Percentiles rank a stretch among this genome's conserved stretches.
Evolutionary conservation across 2,888 invertebrate genomes (phyloP).

Genomic region (Ceraclea dissimilis): DNA sequence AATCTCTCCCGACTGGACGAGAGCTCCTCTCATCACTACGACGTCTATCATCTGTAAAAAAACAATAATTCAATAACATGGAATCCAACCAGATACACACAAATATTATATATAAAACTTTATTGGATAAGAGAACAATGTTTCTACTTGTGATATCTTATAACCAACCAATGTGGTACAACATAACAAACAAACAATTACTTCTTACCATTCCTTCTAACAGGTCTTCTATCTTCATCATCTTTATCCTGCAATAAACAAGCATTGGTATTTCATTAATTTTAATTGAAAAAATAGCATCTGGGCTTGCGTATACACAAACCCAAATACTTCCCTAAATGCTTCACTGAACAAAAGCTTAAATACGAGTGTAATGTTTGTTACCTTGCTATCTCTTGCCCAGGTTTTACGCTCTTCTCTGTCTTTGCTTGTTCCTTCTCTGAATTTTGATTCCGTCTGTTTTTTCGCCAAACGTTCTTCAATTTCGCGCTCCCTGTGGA

Average conservation of each 20-base stretch:
- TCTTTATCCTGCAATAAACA: conserved; percentile 17
- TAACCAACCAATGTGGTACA: too few species aligned
- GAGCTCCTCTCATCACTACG: conserved; percentile 19
- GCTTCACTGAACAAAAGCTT: too few species aligned
- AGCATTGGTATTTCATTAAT: too few species aligned
- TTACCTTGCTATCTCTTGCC: conserved; percentile 25
- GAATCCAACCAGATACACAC: too few species aligned
- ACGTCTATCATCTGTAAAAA: conserved; percentile 28
- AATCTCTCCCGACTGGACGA: conserved; percentile 26
- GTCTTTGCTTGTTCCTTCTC: conserved; percentile 21
- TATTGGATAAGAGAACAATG: too few species aligned
- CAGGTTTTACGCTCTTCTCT: conserved; percentile 24
- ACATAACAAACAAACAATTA: too few species aligned
- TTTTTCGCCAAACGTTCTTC: conserved; percentile 75
- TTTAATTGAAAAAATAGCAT: too few species aligned
- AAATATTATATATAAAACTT: not conserved
- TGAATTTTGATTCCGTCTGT: conserved; percentile 32
- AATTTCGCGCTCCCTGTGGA: conserved; percentile 73
- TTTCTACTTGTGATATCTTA: too few species aligned
- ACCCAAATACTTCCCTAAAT: too few species aligned
- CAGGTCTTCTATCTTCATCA: conserved; percentile 17
- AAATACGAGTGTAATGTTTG: too few species aligned
- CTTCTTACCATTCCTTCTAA: conserved; percentile 30
- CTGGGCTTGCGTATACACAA: too few species aligned
- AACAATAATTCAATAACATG: conserved; percentile 23